Conservation (phyloP, 2,888 invertebrate genomes). For the Patella caerulea region DNA sequence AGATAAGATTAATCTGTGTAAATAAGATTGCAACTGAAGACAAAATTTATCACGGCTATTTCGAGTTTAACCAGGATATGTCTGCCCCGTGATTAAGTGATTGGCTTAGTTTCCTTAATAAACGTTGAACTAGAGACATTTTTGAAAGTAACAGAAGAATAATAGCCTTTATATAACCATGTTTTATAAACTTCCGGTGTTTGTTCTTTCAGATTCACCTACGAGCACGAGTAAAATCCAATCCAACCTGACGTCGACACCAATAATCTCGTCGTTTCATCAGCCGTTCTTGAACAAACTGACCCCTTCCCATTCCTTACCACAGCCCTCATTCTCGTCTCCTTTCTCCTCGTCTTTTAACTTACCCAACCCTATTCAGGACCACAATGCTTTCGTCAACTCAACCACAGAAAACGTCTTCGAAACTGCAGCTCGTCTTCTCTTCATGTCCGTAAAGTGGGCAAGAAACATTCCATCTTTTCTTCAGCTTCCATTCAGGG, state of each 20-base stretch:
- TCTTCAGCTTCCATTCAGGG: slow-evolving; percentile 80
- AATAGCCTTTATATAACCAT: no score
- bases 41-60: no score
- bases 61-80: no score
- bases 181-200: not conserved
- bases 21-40: no score
- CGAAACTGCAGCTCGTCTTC: slow-evolving; percentile 78
- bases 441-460: slow-evolving; percentile 86
- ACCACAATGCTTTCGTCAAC: slow-evolving; percentile 24
- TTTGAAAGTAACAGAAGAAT: no score
- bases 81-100: no score
- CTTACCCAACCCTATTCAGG: slow-evolving; percentile 1
- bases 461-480: slow-evolving; percentile 84
- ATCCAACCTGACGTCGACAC: not conserved
- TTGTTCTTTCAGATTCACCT: slow-evolving; percentile 19
- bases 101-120: no score
- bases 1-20: no score
- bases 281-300: not conserved
- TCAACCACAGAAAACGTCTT: slow-evolving; percentile 50
- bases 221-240: not conserved
- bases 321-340: slow-evolving; percentile 4
- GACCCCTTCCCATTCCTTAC: slow-evolving; percentile 13
- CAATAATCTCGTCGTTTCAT: not conserved
- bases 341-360: slow-evolving; percentile 18
- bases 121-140: no score